phyloP scores from a whole-genome alignment of 2,888 invertebrate genomes.

The Sipha maydis region DNA sequence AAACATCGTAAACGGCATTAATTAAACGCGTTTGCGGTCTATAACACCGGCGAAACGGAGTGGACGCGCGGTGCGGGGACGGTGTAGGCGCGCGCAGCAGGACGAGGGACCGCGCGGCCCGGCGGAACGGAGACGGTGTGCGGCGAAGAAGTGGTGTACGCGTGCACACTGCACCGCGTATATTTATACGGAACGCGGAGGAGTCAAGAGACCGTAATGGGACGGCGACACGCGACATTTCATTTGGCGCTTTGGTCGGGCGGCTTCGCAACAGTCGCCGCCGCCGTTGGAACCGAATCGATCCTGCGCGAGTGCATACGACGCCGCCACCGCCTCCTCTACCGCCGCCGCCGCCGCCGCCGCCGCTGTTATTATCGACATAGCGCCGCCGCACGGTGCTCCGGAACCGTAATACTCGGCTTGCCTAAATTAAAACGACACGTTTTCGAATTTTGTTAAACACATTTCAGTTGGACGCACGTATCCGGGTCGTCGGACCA shows the following conservation, averaged over 20 bases:
- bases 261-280: constrained; percentile 1
- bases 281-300: constrained; percentile 35
- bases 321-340: not conserved
- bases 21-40: constrained; percentile 30
- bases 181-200: not conserved
- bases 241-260: constrained; percentile 48
- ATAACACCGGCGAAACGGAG: not conserved
- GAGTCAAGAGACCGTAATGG: constrained; percentile 56
- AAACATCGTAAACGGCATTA: constrained; percentile 28
- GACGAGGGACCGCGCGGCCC: not conserved
- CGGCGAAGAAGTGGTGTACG: not conserved
- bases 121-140: too few relatives aligned
- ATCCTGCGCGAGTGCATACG: constrained; percentile 15
- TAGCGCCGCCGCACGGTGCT: not conserved
- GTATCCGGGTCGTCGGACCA: too few relatives aligned
- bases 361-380: constrained; percentile 37
- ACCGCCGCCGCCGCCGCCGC: not conserved
- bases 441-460: too few relatives aligned
- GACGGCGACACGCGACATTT: constrained; percentile 56
- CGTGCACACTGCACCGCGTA: not conserved
- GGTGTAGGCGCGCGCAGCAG: not conserved
- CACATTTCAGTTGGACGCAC: too few relatives aligned
- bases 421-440: too few relatives aligned
- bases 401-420: too few relatives aligned
- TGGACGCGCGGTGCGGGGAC: not conserved